phyloP scores from a whole-genome alignment of 2,888 invertebrate species.

The Ormyrus labotus region DNA sequence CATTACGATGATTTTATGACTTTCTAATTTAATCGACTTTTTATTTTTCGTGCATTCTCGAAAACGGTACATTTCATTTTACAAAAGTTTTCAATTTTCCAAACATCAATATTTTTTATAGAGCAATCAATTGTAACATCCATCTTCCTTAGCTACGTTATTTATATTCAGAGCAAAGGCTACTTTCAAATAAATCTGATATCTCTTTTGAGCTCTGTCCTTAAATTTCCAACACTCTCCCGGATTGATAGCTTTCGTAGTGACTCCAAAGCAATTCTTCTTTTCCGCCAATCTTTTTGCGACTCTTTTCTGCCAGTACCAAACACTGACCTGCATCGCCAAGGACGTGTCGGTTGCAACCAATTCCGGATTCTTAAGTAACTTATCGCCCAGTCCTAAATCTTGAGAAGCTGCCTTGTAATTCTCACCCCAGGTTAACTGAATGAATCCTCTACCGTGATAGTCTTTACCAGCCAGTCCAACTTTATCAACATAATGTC shows the following conservation, averaged over 20 bases:
- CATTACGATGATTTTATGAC: too few species aligned
- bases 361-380: slow-evolving; percentile 34
- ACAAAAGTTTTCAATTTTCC: too few species aligned
- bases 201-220: slow-evolving; percentile 13
- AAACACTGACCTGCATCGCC: slow-evolving; percentile 34
- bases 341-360: slow-evolving; percentile 20
- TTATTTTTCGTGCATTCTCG: too few species aligned
- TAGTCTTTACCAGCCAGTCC: slow-evolving; percentile 40
- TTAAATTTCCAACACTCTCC: slow-evolving; percentile 16
- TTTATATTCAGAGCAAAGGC: slow-evolving; percentile 4
- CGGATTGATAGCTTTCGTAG: slow-evolving; percentile 28
- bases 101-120: too few species aligned
- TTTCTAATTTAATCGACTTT: too few species aligned
- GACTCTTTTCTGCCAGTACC: slow-evolving; percentile 36
- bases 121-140: slow-evolving; percentile 38
- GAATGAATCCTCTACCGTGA: slow-evolving; percentile 48
- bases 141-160: slow-evolving; percentile 25
- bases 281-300: not conserved
- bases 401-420: slow-evolving; percentile 35
- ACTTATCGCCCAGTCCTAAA: slow-evolving; percentile 33
- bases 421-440: slow-evolving; percentile 45
- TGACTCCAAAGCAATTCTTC: slow-evolving; percentile 26
- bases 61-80: too few species aligned
- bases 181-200: slow-evolving; percentile 32
- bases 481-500: slow-evolving; percentile 23